A percentile compares a stretch with the other conserved stretches of the same genome.
phyloP scores from a whole-genome alignment of 2,888 invertebrate genomes.

The Macrophya annulata region DNA sequence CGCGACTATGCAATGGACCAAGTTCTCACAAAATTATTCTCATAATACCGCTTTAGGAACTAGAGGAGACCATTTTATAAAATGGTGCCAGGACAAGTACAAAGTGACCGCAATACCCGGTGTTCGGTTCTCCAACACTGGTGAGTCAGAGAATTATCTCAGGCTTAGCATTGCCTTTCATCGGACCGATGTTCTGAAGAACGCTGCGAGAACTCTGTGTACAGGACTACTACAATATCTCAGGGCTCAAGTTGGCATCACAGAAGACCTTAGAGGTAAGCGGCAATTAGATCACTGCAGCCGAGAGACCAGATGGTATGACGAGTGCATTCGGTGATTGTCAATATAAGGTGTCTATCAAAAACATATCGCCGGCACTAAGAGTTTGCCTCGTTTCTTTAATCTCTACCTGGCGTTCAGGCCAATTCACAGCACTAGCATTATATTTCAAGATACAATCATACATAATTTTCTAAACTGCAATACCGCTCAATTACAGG shows the following conservation, averaged over 20 bases:
- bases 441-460: neutral
- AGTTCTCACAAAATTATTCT: neutral
- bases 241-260: conserved; percentile 56
- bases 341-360: neutral
- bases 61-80: conserved; percentile 77
- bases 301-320: neutral
- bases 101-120: conserved; percentile 80
- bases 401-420: neutral
- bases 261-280: conserved; percentile 8
- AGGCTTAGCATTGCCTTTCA: conserved; percentile 82
- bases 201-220: conserved; percentile 77
- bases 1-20: neutral
- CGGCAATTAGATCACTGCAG: neutral
- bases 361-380: neutral
- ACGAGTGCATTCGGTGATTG: too few relatives aligned
- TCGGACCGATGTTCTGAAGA: conserved; percentile 72
- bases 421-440: neutral
- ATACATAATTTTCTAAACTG: neutral
- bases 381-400: neutral
- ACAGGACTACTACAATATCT: conserved; percentile 74
- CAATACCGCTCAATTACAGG: neutral
- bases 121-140: conserved; percentile 76
- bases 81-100: conserved; percentile 77
- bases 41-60: conserved; percentile 63
- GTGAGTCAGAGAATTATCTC: conserved; percentile 77